Conservation (phyloP, 2,888 invertebrate genomes). For the Andricus curvator region DNA sequence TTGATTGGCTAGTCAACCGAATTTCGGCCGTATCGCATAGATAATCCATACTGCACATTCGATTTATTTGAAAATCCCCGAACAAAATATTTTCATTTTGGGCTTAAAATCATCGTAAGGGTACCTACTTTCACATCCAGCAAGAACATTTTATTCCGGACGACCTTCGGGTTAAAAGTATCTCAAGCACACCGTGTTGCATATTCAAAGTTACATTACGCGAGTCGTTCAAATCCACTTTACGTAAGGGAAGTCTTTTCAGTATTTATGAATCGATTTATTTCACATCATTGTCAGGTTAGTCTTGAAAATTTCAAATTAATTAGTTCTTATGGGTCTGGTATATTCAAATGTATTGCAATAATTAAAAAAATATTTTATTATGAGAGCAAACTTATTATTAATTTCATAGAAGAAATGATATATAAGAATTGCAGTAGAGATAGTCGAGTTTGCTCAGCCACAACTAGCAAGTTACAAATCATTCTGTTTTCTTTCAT, state of each 20-base stretch:
- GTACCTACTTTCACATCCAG: too few relatives aligned
- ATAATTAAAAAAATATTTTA: not conserved
- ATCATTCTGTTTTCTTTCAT: conserved; percentile 20
- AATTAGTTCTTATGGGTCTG: not conserved
- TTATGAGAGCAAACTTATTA: too few relatives aligned
- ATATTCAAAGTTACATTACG: not conserved
- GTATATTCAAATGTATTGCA: not conserved
- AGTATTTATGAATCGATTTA: not conserved
- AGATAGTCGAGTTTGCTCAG: not conserved
- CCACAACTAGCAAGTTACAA: not conserved
- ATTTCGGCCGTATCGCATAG: too few relatives aligned
- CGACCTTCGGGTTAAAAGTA: too few relatives aligned
- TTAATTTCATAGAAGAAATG: not conserved
- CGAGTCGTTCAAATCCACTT: not conserved
- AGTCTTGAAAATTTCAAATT: not conserved
- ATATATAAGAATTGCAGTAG: not conserved
- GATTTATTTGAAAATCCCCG: too few relatives aligned
- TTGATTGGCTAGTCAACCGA: too few relatives aligned
- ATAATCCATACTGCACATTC: too few relatives aligned
- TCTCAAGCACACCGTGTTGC: not conserved
- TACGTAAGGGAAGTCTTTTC: not conserved
- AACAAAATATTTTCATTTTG: too few relatives aligned
- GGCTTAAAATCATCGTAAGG: too few relatives aligned
- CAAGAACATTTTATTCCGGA: too few relatives aligned
- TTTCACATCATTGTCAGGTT: not conserved